These are phyloP conservation scores for Hippolais icterina DNA, from an alignment of 2,113 vertebrate genomes.

Conservation along the genomic window DNA sequence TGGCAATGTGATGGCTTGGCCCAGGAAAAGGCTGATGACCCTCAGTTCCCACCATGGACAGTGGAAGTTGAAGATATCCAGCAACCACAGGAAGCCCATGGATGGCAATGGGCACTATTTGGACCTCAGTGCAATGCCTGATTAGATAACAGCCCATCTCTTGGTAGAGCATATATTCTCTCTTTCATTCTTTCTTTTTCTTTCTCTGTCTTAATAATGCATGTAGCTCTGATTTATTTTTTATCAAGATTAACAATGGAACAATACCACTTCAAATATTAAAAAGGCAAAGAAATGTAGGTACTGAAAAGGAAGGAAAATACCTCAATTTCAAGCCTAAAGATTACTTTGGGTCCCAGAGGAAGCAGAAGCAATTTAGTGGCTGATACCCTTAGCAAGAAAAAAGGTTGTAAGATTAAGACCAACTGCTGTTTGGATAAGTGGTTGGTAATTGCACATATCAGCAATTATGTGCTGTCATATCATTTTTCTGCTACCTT, in stretches of 20 bases:
- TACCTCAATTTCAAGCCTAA: slow-evolving; percentile 82
- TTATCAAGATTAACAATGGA: slow-evolving; percentile 56
- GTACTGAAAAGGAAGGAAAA: slow-evolving; percentile 74
- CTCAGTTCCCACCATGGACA: rapidly evolving
- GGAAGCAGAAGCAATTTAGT: slow-evolving; percentile 85
- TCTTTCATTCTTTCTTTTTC: background rate
- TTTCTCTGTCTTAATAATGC: background rate
- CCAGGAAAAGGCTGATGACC: background rate
- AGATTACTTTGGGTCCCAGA: slow-evolving; percentile 81
- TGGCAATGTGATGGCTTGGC: background rate
- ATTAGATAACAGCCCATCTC: background rate
- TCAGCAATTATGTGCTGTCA: slow-evolving; percentile 77
- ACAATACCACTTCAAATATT: slow-evolving; percentile 55
- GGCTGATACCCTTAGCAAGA: slow-evolving; percentile 78
- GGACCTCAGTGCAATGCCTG: background rate
- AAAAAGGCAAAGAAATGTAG: slow-evolving; percentile 74
- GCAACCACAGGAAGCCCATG: background rate
- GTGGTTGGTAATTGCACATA: slow-evolving; percentile 82
- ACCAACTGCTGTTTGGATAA: slow-evolving; percentile 85
- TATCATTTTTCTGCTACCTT: slow-evolving; percentile 83
- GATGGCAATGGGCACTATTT: background rate
- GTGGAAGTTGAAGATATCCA: background rate
- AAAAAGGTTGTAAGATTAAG: slow-evolving; percentile 83
- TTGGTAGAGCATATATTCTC: background rate
- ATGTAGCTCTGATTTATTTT: slow-evolving; percentile 55